Percentiles rank a stretch among this genome's conserved stretches.
Conservation (phyloP, 92 coral and sea anemone genomes). For the Heliopora coerulea region DNA sequence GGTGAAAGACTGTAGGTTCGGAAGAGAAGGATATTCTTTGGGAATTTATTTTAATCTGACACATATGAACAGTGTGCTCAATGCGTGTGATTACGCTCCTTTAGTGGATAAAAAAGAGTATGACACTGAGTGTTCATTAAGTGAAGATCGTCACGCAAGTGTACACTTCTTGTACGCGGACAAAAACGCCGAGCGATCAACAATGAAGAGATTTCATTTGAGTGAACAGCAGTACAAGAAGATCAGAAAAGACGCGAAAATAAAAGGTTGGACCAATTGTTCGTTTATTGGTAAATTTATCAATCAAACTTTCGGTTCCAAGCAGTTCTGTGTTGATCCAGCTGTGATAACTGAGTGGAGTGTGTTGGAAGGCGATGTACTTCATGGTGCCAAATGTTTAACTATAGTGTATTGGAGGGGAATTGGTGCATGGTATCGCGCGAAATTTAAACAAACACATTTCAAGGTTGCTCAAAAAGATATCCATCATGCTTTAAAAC, state of each 20-base stretch:
- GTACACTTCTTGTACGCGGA: constrained; percentile 72
- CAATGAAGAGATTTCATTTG: constrained; percentile 65
- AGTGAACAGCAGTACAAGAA: constrained; percentile 46
- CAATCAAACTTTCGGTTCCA: constrained; percentile 54
- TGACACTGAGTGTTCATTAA: constrained; percentile 58
- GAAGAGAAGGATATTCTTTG: constrained; percentile 73
- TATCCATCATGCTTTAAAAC: constrained; percentile 58
- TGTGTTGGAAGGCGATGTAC: constrained; percentile 58
- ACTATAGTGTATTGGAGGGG: constrained; percentile 87
- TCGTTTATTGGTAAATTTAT: constrained; percentile 68
- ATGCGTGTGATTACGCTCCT: constrained; percentile 52
- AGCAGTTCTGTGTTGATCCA: constrained; percentile 84
- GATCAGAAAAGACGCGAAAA: constrained; percentile 43
- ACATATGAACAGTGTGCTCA: constrained; percentile 60
- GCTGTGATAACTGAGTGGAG: constrained; percentile 56
- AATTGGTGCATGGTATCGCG: constrained; percentile 54
- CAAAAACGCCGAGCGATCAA: constrained; percentile 54
- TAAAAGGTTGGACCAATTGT: constrained; percentile 78
- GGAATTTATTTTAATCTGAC: constrained; percentile 71
- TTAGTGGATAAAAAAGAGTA: constrained; percentile 63
- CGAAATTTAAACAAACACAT: constrained; percentile 54
- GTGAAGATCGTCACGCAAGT: constrained; percentile 48
- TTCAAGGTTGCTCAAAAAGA: constrained; percentile 61
- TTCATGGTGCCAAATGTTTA: constrained; percentile 64
- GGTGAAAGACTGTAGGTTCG: constrained; percentile 87